A percentile compares a stretch with the other conserved stretches of the same genome.
These are phyloP conservation scores for Melikaiella ostensackeni DNA, from an alignment of 2,888 invertebrate genomes.

Conservation along the genomic window DNA sequence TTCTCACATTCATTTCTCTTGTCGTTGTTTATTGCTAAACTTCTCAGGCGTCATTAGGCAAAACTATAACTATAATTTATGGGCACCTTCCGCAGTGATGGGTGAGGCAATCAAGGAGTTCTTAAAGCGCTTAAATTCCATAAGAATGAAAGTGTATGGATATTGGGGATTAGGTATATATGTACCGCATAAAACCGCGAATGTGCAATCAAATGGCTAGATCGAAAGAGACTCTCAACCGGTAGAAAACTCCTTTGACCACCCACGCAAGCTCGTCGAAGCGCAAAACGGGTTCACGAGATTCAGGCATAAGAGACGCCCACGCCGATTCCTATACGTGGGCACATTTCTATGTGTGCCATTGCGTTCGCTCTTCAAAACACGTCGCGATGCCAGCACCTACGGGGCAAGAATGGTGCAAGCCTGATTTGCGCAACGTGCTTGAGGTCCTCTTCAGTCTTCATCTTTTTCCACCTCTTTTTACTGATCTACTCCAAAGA, in stretches of 20 bases:
- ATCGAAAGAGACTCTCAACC: slow-evolving; percentile 56
- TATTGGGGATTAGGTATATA: background rate
- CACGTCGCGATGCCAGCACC: slow-evolving; percentile 24
- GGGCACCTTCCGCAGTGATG: background rate
- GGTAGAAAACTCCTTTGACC: slow-evolving; percentile 53
- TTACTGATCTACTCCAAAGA: background rate
- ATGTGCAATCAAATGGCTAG: slow-evolving; percentile 52
- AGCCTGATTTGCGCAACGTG: slow-evolving; percentile 16
- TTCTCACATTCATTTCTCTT: background rate
- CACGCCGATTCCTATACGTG: slow-evolving; percentile 53
- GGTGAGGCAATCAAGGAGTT: slow-evolving; percentile 6
- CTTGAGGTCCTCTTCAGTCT: background rate
- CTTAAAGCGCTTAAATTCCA: background rate
- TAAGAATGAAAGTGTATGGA: background rate
- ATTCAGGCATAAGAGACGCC: slow-evolving; percentile 55
- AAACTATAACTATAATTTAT: slow-evolving; percentile 8
- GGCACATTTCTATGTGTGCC: slow-evolving; percentile 32
- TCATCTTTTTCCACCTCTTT: background rate
- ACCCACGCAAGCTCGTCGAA: slow-evolving; percentile 49
- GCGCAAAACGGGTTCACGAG: slow-evolving; percentile 55
- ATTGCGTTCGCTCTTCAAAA: slow-evolving; percentile 36
- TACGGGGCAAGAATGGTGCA: slow-evolving; percentile 23
- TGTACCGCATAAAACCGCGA: background rate
- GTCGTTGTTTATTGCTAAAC: background rate
- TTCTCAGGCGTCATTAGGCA: background rate